Base-by-base conservation (phyloP, 2,113 vertebrate species). In the Apistogramma diplotaenia region DNA sequence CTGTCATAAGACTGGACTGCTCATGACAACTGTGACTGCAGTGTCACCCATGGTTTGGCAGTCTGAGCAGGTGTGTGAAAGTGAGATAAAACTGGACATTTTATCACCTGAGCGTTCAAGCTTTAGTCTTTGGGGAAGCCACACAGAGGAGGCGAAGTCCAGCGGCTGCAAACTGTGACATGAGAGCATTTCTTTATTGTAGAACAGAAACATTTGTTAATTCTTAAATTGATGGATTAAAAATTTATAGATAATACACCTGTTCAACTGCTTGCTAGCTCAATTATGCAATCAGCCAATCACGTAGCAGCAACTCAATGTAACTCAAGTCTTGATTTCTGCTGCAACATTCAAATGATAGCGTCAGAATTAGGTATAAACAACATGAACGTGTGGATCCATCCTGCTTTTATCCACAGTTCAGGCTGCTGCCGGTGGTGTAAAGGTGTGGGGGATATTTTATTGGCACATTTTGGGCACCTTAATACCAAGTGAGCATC, bases 1-100 rank as follows among this genome's bases (percentile, higher is more conserved):
- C 60, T 81, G 67, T 84, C 74, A 60, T 15, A 27, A 43, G 55
- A 71, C 37, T n/a, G 59, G 57, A 74, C 81, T 46, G 33, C 35
- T 65, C 25, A 29, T 80, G 85, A 87, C 85, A 78, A 81, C 76
- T 81, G 81, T 77, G 73, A 84, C 74, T 74, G 83, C 60, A 55
- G 51, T 61, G 78, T 56, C 56, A 76, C 65, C 43, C 23, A 19
- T 31, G 11, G 65, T 11, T 46, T 54, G 79, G 58, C 79, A 74
- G 67, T 78, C 31, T 8, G 23, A 59, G 67, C 60, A 43, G 57
- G 58, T 33, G 84, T 78, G 84, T 58, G 75, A 67, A 35, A 71
- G 37, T 4, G 25, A 71, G 61, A 80, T 76, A 76, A 71, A 80
- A 77, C 51, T 49, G 59, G 23, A 29, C 54, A 16, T 33, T 75